Evolutionary conservation across 2,797 vertebrate species (phyloP), one percentile per base, ranked within the genome.

Genomic region (Takifugu ocellatus): DNA sequence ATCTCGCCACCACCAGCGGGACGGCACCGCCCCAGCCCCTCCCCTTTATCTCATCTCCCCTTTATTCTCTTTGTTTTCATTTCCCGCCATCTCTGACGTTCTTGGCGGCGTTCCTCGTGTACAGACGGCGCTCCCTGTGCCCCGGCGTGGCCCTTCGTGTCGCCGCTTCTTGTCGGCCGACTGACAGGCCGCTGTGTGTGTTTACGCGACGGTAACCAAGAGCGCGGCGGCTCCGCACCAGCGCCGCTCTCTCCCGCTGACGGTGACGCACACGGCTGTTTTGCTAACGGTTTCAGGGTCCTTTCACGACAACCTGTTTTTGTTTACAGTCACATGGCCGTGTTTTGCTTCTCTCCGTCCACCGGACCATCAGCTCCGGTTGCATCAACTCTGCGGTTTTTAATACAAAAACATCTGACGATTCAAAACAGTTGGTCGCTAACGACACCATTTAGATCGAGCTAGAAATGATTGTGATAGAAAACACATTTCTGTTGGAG

Each of bases 121-220:
- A 62, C 9, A 58, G 27, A 49, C 47, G 51, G 14, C 45, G 47
- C 29, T 61, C 64, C 46, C 2, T 60, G 56, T 61, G 72, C 66
- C 70, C 74, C 3, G 5, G 58, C 61, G 61, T 51, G 65, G 63
- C 68, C 75, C 64, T 69, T 76, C 63, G 54, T 56, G 59, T 83
- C 73, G 55, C 78, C 78, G 55, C 56, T 81, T 21, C 21, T 21
- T 21, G 21, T 21, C 21, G 21, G 21, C 21, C 21, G 78, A 81
- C 78, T 78, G 82, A 77, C 79, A 70, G 60, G 59, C 70, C 54
- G 62, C 70, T 71, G 61, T 82, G 84, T 79, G 80, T 85, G 81
- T 89, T 87, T 84, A 77, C 65, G 84, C 75, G 74, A 75, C 75
- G 83, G 68, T 83, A 79, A 84, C 54, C 68, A 63, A 73, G 75